Percentiles rank a stretch among this genome's conserved stretches.
phyloP scores from a whole-genome alignment of 1,140 invertebrate genomes.

The Potamilus streckersoni region DNA sequence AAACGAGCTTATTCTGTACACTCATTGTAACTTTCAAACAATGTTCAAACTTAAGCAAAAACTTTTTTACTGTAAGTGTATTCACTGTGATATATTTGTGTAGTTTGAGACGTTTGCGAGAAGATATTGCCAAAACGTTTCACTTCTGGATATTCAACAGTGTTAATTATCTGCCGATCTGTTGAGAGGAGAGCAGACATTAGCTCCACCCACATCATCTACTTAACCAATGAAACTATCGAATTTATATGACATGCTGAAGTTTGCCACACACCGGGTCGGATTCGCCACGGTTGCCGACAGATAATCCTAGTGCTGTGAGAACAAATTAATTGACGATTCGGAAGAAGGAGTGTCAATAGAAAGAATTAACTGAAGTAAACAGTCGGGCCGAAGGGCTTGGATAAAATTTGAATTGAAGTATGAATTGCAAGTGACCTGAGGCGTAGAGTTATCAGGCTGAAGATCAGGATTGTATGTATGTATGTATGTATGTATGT shows the following conservation, averaged over 20 bases:
- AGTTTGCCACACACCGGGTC: slow-evolving; percentile 7
- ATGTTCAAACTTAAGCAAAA: slow-evolving; percentile 1
- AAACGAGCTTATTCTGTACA: background rate
- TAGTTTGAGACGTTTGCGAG: slow-evolving; percentile 32
- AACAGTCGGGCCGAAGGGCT: slow-evolving; percentile 16
- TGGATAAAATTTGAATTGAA: background rate
- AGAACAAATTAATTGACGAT: slow-evolving; percentile 36
- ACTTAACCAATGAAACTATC: slow-evolving; percentile 5
- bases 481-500: too few relatives aligned
- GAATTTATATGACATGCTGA: too few relatives aligned
- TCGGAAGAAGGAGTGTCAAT: slow-evolving; percentile 24
- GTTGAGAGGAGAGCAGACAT: slow-evolving; percentile 21
- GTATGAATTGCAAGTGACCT: slow-evolving; percentile 33
- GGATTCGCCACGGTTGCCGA: background rate
- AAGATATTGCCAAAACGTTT: slow-evolving; percentile 23
- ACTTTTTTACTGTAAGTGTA: slow-evolving; percentile 26
- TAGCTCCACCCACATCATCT: slow-evolving; percentile 20
- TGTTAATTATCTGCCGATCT: slow-evolving; percentile 1
- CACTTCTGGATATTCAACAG: slow-evolving; percentile 6
- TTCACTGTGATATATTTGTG: slow-evolving; percentile 34
- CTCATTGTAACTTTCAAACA: background rate
- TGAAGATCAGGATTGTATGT: too few relatives aligned
- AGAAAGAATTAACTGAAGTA: slow-evolving; percentile 31
- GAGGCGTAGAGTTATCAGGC: too few relatives aligned
- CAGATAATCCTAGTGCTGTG: slow-evolving; percentile 16